A percentile compares a stretch with the other conserved stretches of the same genome.
phyloP scores from a whole-genome alignment of 2,888 invertebrate genomes.

The Achlya flavicornis region DNA sequence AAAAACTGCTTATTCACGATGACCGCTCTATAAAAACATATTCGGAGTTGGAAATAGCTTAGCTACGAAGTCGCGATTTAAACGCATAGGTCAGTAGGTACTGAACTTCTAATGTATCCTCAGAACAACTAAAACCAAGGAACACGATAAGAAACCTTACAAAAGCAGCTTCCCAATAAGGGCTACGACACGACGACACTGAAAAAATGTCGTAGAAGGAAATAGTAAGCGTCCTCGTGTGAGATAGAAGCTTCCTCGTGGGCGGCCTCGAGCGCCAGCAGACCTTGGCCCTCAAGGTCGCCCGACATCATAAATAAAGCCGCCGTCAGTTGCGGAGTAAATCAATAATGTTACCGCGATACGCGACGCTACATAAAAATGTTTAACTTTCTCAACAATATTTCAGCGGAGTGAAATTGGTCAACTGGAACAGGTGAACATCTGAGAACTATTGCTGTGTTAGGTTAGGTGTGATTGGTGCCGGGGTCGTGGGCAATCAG shows the following conservation, averaged over 20 bases:
- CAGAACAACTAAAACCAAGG: too few species aligned
- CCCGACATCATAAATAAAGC: background rate
- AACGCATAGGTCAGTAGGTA: too few species aligned
- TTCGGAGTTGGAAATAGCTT: background rate
- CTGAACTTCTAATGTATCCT: too few species aligned
- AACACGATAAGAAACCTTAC: too few species aligned
- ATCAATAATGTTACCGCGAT: background rate
- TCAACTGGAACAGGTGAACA: too few species aligned
- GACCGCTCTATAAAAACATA: background rate
- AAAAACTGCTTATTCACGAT: background rate
- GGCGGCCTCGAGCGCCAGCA: background rate
- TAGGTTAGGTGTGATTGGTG: background rate
- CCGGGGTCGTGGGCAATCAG: too few species aligned
- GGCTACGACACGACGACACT: background rate
- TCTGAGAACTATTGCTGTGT: background rate
- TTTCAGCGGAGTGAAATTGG: too few species aligned
- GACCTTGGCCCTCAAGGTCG: conserved; percentile 1
- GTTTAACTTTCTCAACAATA: background rate
- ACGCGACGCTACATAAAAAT: background rate
- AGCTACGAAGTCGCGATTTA: too few species aligned
- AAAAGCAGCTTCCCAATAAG: background rate
- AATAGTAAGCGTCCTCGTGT: background rate
- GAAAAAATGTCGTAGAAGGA: background rate
- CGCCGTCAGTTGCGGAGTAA: background rate
- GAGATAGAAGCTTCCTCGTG: too few species aligned